Evolutionary conservation across 2,113 vertebrate species (phyloP).

Genomic region (Anser brachyrhynchus): DNA sequence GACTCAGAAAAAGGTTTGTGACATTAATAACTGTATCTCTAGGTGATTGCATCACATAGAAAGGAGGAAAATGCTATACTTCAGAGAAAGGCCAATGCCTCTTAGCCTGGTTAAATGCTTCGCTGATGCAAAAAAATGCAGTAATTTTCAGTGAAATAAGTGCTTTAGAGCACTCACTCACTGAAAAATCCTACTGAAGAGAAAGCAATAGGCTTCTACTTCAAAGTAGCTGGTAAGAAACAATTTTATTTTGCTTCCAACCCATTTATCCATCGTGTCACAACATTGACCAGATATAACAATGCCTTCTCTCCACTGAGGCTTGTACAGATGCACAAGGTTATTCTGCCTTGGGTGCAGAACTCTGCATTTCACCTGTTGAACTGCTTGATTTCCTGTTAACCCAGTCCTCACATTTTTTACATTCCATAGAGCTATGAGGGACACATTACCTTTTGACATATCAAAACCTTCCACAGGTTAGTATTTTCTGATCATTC

Average conservation of each 20-base stretch:
- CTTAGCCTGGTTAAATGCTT: neutral
- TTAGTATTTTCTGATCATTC: neutral
- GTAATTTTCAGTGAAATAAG: neutral
- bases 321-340: neutral
- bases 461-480: neutral
- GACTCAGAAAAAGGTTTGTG: neutral
- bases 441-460: neutral
- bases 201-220: neutral
- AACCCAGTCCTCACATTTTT: too few species aligned
- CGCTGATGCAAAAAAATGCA: neutral
- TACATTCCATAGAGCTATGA: neutral
- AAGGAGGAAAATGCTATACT: neutral
- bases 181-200: neutral
- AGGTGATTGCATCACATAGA: neutral
- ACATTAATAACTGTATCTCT: neutral
- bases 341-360: neutral
- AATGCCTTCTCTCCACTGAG: neutral
- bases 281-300: neutral
- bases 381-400: neutral
- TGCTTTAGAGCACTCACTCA: neutral
- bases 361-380: neutral
- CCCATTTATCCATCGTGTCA: fast-evolving
- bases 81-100: fast-evolving
- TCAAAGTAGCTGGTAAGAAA: neutral
- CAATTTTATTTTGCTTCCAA: neutral